These are phyloP conservation scores for Cavia aperea DNA, from an alignment of 2,113 vertebrate species.

Conservation along the genomic window DNA sequence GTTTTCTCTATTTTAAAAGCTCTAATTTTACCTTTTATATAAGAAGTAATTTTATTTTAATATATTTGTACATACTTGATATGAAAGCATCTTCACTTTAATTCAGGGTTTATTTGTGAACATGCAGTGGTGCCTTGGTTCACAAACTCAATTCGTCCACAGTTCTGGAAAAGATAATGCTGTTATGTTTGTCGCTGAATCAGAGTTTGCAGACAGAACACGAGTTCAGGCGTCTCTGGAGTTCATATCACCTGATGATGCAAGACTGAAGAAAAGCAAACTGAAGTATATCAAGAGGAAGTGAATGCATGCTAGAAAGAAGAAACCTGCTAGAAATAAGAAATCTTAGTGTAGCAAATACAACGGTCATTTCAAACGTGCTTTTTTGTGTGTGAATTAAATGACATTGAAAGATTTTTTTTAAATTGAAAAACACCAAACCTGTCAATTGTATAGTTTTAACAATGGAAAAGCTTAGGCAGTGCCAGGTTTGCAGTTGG, in stretches of 20 bases:
- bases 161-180: neutral
- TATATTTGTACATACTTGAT: neutral
- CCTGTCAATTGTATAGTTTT: neutral
- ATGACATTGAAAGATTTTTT: conserved; percentile 26
- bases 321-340: neutral
- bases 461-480: conserved; percentile 53
- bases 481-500: conserved; percentile 35
- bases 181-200: too few species aligned
- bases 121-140: too few species aligned
- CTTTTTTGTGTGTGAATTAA: conserved; percentile 22
- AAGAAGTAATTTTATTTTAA: neutral
- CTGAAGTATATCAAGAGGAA: neutral
- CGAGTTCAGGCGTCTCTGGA: neutral
- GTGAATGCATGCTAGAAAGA: neutral
- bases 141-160: neutral
- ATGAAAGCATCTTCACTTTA: neutral
- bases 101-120: conserved; percentile 25
- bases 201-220: neutral
- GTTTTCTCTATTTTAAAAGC: neutral
- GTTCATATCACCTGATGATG: neutral
- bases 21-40: neutral
- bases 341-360: neutral
- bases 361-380: conserved; percentile 27
- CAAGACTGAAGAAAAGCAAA: neutral
- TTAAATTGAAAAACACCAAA: conserved; percentile 41